Percentiles rank a stretch among this genome's conserved stretches.
These are phyloP conservation scores for Gymnoscopelus braueri DNA, from an alignment of 2,797 vertebrate species.

Conservation along the genomic window DNA sequence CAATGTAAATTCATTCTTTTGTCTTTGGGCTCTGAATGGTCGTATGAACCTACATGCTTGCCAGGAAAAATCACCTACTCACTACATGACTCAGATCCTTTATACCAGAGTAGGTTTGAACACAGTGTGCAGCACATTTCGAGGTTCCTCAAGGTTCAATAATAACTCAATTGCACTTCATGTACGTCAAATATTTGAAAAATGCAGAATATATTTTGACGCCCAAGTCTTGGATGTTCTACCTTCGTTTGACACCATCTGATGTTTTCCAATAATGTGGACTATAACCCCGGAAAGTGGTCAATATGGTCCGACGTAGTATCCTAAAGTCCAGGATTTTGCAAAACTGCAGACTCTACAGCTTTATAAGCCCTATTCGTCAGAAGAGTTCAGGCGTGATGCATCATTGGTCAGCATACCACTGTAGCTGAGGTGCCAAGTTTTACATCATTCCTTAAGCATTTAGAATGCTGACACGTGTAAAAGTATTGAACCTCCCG, in stretches of 20 bases:
- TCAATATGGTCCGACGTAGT: neutral
- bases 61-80: constrained; percentile 11
- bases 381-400: neutral
- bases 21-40: constrained; percentile 7
- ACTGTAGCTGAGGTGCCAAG: neutral
- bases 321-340: neutral
- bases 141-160: constrained; percentile 15
- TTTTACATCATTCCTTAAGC: constrained; percentile 3
- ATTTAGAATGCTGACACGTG: constrained; percentile 4
- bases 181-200: constrained; percentile 1
- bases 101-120: too few relatives aligned
- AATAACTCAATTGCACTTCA: constrained; percentile 7
- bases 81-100: too few relatives aligned
- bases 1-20: neutral
- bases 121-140: neutral
- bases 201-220: constrained; percentile 9
- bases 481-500: neutral
- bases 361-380: neutral
- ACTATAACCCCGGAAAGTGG: neutral
- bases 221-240: constrained; percentile 1
- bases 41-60: constrained; percentile 15
- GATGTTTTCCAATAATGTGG: constrained; percentile 2
- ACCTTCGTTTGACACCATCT: neutral
- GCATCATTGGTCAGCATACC: neutral
- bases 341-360: neutral